Evolutionary conservation across 2,797 vertebrate species (phyloP).

Genomic region (Hoplostethus atlanticus): DNA sequence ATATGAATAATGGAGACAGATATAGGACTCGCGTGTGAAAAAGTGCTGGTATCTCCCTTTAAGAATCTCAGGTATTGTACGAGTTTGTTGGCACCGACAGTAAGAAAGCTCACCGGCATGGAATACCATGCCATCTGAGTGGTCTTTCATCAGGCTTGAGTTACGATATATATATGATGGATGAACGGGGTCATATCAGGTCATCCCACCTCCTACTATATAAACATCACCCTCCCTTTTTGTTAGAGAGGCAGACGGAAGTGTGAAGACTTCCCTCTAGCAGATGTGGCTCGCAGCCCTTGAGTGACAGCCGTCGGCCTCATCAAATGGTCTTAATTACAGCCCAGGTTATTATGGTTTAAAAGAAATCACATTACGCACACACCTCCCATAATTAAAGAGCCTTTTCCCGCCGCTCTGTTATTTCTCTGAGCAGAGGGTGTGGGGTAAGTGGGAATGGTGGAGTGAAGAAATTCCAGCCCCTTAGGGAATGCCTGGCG

Average conservation of each 20-base stretch:
- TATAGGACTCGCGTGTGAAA: background rate
- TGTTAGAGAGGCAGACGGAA: constrained; percentile 25
- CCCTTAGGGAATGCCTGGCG: constrained; percentile 56
- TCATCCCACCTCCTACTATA: background rate
- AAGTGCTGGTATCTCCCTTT: background rate
- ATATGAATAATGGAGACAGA: background rate
- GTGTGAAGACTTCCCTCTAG: constrained; percentile 49
- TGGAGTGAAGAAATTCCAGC: constrained; percentile 65
- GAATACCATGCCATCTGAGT: constrained; percentile 20
- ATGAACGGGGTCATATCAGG: constrained; percentile 32
- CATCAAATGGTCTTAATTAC: constrained; percentile 73
- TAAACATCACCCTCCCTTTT: constrained; percentile 24
- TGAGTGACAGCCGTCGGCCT: constrained; percentile 62
- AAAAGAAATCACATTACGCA: constrained; percentile 67
- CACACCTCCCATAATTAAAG: constrained; percentile 77
- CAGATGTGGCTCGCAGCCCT: constrained; percentile 43
- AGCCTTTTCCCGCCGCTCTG: constrained; percentile 65
- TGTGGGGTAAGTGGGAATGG: constrained; percentile 48
- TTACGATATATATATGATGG: background rate
- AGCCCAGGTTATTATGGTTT: constrained; percentile 60
- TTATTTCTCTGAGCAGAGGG: constrained; percentile 62
- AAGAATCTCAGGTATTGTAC: background rate
- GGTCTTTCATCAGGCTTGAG: constrained; percentile 15
- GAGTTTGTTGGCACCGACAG: constrained; percentile 13
- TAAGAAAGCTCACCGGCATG: background rate